Conservation (phyloP, 92 coral and sea anemone species). For the Parazoanthus swiftii region DNA sequence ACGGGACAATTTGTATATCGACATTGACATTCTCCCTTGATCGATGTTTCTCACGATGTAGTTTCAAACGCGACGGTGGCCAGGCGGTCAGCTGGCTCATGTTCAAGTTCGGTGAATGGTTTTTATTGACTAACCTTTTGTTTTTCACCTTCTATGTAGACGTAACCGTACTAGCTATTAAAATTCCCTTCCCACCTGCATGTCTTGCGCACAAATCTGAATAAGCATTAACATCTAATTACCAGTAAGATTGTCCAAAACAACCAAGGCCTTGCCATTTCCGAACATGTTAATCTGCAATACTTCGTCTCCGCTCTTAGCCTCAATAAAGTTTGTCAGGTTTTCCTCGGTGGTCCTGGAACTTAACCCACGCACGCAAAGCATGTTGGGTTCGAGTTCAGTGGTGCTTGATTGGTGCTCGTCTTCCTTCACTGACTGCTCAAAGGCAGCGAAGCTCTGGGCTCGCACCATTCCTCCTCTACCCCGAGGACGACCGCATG, state of each 20-base stretch:
- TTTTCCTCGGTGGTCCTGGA: slow-evolving; percentile 52
- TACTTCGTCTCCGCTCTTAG: slow-evolving; percentile 59
- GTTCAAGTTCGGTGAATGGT: too few species aligned
- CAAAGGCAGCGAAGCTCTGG: slow-evolving; percentile 44
- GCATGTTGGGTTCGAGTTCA: slow-evolving; percentile 51
- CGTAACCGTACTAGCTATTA: too few species aligned
- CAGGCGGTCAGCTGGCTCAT: too few species aligned
- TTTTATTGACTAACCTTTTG: too few species aligned
- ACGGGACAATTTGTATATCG: too few species aligned
- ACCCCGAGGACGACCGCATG: not conserved
- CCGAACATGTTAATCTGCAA: slow-evolving; percentile 43
- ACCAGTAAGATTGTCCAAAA: slow-evolving; percentile 44
- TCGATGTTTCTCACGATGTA: too few species aligned
- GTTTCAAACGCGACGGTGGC: too few species aligned
- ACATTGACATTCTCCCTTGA: too few species aligned
- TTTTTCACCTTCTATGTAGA: too few species aligned
- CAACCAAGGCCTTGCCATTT: slow-evolving; percentile 56
- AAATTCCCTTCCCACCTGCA: too few species aligned
- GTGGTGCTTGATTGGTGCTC: not conserved
- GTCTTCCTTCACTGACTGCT: not conserved
- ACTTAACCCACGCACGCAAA: slow-evolving; percentile 58
- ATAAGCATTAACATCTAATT: not conserved
- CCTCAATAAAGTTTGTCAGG: slow-evolving; percentile 65
- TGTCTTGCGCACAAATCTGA: too few species aligned
- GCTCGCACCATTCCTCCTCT: slow-evolving; percentile 29